Conservation (phyloP, 1,140 invertebrate species). For the Cyclina sinensis region DNA sequence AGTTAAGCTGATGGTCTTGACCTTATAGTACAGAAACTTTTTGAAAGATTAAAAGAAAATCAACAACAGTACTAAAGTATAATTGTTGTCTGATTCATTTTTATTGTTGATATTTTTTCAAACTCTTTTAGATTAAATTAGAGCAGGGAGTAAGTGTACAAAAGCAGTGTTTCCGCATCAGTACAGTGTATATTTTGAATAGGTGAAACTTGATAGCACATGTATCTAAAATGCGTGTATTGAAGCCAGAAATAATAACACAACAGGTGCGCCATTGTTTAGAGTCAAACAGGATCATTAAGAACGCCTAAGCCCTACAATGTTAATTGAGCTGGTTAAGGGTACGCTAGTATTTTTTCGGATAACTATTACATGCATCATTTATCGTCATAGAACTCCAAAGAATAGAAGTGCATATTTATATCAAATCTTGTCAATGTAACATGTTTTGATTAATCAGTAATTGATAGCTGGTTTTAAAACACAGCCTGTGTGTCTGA, state of each 20-base stretch:
- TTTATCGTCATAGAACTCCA: neutral
- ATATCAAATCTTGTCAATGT: constrained; percentile 37
- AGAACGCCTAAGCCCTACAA: neutral
- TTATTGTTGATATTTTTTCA: neutral
- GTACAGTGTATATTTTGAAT: constrained; percentile 58
- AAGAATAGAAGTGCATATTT: constrained; percentile 22
- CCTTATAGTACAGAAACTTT: no score
- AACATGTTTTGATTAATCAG: constrained; percentile 20
- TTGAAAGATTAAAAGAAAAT: neutral
- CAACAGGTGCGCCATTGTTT: constrained; percentile 65
- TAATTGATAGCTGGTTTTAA: constrained; percentile 28
- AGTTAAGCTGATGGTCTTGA: no score
- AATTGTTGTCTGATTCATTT: neutral
- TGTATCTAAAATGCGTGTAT: constrained; percentile 47
- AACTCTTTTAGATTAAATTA: neutral
- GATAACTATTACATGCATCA: constrained; percentile 48
- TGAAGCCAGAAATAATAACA: neutral
- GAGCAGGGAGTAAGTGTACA: constrained; percentile 22
- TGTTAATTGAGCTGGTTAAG: constrained; percentile 14
- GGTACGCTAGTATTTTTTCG: constrained; percentile 28
- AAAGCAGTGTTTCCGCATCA: constrained; percentile 46
- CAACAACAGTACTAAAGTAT: neutral
- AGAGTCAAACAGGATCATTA: constrained; percentile 46
- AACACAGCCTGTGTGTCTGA: neutral
- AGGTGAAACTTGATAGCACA: constrained; percentile 43